These are phyloP conservation scores for Platalea minor DNA, from an alignment of 2,797 vertebrate species.

Conservation along the genomic window DNA sequence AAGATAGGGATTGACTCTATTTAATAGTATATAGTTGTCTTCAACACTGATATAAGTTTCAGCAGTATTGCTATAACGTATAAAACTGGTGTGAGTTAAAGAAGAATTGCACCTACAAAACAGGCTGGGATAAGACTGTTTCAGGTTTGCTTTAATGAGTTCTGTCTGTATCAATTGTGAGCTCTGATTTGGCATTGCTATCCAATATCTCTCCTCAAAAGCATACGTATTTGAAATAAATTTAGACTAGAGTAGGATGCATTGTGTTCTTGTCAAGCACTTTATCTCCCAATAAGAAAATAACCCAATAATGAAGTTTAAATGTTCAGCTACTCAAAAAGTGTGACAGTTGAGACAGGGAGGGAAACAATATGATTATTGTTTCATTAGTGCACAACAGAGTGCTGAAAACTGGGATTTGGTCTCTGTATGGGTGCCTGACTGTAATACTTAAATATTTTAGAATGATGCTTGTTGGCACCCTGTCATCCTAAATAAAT, in stretches of 20 bases:
- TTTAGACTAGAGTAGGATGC: background rate
- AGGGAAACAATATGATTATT: background rate
- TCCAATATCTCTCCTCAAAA: background rate
- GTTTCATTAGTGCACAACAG: background rate
- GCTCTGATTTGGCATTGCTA: background rate
- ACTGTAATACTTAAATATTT: background rate
- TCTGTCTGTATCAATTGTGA: background rate
- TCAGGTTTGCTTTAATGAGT: background rate
- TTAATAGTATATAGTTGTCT: background rate
- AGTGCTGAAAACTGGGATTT: background rate
- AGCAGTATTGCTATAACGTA: background rate
- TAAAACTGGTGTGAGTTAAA: background rate
- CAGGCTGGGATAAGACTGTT: background rate
- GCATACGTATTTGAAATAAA: background rate
- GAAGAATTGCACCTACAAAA: background rate
- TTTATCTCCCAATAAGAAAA: background rate
- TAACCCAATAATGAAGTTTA: background rate
- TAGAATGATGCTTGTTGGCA: background rate
- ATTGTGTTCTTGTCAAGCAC: background rate
- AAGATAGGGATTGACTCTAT: background rate
- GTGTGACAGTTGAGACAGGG: background rate
- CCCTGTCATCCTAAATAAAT: background rate
- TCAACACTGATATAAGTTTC: background rate
- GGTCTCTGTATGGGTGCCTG: background rate
- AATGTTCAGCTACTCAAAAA: background rate